A percentile compares a stretch with the other conserved stretches of the same genome.
phyloP scores from a whole-genome alignment of 2,888 invertebrate genomes.

The Cephus pulcher region DNA sequence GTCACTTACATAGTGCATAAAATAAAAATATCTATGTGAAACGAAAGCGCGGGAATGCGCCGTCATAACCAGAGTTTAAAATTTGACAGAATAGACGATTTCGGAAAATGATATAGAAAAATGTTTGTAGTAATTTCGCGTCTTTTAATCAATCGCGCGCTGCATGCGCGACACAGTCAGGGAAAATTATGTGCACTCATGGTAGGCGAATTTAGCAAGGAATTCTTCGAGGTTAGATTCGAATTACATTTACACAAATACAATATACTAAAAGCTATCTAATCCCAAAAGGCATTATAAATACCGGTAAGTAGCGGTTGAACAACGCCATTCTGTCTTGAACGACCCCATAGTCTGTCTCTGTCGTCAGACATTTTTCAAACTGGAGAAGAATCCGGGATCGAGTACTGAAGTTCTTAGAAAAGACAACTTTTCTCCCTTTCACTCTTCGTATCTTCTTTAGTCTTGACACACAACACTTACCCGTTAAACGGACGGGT shows the following conservation, averaged over 20 bases:
- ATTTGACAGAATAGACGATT: background rate
- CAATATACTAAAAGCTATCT: background rate
- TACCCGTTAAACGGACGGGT: background rate
- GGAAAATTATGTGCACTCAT: background rate
- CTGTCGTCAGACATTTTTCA: conserved; percentile 50
- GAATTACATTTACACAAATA: background rate
- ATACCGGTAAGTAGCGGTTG: conserved; percentile 91
- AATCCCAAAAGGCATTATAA: background rate
- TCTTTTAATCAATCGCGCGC: background rate
- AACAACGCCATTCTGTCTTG: conserved; percentile 84
- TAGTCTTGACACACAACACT: background rate
- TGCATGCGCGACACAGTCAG: background rate
- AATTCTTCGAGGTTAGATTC: background rate
- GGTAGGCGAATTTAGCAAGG: background rate
- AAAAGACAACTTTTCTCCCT: background rate
- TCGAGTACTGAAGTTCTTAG: background rate
- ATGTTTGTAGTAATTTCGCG: background rate
- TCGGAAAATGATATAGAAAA: background rate
- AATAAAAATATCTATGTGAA: background rate
- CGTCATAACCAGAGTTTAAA: background rate
- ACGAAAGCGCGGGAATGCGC: background rate
- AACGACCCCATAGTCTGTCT: conserved; percentile 58
- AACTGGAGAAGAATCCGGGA: background rate
- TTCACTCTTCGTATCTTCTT: background rate
- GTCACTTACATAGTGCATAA: background rate